A percentile compares a stretch with the other conserved stretches of the same genome.
Evolutionary conservation across 2,797 vertebrate species (phyloP).

Genomic region (Chrysocyon brachyurus): DNA sequence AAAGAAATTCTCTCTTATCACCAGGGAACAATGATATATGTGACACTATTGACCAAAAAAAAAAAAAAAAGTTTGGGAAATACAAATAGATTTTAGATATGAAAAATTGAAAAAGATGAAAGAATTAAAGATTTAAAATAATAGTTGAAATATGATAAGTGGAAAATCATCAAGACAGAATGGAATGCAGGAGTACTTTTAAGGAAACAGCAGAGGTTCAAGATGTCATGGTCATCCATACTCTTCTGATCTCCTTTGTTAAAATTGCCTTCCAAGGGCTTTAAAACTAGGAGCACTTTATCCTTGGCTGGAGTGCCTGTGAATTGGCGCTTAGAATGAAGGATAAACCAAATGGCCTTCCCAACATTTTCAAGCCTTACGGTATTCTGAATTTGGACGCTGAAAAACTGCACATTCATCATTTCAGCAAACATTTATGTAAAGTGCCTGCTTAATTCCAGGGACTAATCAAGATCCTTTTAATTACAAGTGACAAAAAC

Average conservation of each 20-base stretch:
- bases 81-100: background rate
- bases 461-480: background rate
- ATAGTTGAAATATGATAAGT: background rate
- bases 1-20: background rate
- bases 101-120: conserved; percentile 38
- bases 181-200: background rate
- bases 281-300: background rate
- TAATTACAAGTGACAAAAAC: background rate
- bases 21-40: background rate
- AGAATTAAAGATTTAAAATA: conserved; percentile 13
- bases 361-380: background rate
- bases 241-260: background rate
- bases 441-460: background rate
- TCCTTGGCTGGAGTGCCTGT: background rate
- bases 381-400: background rate
- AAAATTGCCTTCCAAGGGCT: background rate
- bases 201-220: background rate
- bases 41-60: background rate
- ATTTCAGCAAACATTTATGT: background rate
- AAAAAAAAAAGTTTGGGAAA: background rate
- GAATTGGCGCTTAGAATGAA: background rate
- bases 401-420: background rate
- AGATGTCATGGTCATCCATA: background rate
- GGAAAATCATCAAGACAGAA: background rate
- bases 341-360: background rate